Conservation (phyloP, 2,797 vertebrate species). For the Alauda arvensis region DNA sequence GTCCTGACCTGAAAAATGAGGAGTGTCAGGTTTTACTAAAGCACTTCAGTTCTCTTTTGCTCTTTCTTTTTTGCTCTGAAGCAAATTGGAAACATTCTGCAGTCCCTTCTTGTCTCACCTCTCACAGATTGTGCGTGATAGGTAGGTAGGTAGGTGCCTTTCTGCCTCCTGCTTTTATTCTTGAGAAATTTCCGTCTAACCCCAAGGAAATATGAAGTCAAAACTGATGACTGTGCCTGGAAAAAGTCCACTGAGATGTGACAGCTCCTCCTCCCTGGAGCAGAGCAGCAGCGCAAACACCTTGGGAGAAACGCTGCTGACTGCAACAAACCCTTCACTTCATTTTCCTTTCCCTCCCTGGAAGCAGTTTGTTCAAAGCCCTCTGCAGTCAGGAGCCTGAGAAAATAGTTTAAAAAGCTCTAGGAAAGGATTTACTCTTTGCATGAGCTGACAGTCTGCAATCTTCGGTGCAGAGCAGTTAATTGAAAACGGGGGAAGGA, state of each 20-base stretch:
- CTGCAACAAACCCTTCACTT: background rate
- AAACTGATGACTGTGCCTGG: background rate
- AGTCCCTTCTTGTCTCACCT: background rate
- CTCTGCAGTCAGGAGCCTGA: background rate
- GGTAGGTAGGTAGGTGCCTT: background rate
- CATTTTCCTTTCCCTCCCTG: background rate
- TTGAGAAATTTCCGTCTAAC: background rate
- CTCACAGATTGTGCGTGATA: background rate
- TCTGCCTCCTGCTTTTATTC: background rate
- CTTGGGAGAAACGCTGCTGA: background rate
- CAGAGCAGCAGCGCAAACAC: background rate
- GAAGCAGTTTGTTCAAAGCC: background rate
- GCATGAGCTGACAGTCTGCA: background rate
- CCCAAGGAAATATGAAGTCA: background rate
- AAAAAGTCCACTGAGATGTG: background rate
- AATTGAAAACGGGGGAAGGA: background rate
- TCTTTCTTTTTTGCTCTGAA: background rate
- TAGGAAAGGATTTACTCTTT: constrained; percentile 20
- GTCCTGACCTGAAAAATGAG: background rate
- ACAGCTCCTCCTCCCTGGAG: background rate
- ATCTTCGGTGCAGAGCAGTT: background rate
- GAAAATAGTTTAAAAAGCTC: background rate
- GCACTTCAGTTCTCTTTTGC: background rate
- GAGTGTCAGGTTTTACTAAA: background rate
- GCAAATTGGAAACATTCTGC: background rate